Evolutionary conservation across 2,797 vertebrate genomes (phyloP).

Genomic region (Sebastes nivosus): DNA sequence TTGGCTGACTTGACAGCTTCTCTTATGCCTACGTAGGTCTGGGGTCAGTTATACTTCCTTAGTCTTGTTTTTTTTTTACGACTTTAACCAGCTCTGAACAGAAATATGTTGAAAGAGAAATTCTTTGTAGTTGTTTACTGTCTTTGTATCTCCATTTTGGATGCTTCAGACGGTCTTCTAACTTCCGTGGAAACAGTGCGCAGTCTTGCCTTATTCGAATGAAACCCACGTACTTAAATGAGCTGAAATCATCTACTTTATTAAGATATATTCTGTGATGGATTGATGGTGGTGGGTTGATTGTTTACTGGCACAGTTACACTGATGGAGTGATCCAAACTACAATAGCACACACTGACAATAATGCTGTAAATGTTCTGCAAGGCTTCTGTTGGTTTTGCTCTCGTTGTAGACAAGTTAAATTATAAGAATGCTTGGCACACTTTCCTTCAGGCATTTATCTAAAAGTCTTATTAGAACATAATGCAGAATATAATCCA

Average conservation of each 20-base stretch:
- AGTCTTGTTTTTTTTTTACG: neutral
- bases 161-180: neutral
- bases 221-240: neutral
- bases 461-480: constrained; percentile 13
- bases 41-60: neutral
- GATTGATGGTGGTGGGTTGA: constrained; percentile 1
- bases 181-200: neutral
- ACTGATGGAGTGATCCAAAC: neutral
- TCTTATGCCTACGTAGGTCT: neutral
- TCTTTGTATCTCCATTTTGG: constrained; percentile 7
- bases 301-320: neutral
- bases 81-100: neutral
- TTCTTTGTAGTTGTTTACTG: neutral
- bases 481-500: constrained; percentile 22
- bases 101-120: neutral
- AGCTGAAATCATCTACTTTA: neutral
- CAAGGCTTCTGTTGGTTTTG: neutral
- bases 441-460: constrained; percentile 12
- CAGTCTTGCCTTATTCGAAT: neutral
- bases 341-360: neutral
- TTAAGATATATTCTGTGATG: neutral
- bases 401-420: neutral
- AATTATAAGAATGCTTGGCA: neutral
- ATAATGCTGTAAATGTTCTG: neutral
- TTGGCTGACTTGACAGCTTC: neutral